These are phyloP conservation scores for Pseudorasbora parva DNA, from an alignment of 2,113 vertebrate genomes.

Conservation along the genomic window DNA sequence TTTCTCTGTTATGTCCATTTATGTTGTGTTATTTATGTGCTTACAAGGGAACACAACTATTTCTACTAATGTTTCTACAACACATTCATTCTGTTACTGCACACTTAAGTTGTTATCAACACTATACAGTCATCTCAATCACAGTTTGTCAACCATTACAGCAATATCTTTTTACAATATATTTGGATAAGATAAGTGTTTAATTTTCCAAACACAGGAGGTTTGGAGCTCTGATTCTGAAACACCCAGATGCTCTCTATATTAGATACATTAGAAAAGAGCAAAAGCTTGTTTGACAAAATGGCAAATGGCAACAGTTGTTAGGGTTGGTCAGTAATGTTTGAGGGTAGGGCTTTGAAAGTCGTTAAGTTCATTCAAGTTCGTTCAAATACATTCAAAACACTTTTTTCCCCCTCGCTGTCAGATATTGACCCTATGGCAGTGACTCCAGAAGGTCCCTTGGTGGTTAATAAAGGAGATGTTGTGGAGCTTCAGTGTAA, in stretches of 20 bases:
- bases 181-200: too few relatives aligned
- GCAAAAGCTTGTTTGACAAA: too few relatives aligned
- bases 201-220: too few relatives aligned
- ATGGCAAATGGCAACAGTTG: background rate
- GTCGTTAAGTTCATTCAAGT: background rate
- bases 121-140: background rate
- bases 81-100: background rate
- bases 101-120: background rate
- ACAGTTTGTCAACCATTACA: too few relatives aligned
- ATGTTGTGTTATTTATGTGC: too few relatives aligned
- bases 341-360: background rate
- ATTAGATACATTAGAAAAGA: too few relatives aligned
- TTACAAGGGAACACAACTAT: background rate
- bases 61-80: background rate
- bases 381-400: background rate
- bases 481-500: conserved; percentile 73
- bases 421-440: conserved; percentile 81
- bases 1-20: too few relatives aligned
- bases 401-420: background rate
- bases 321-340: background rate
- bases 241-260: too few relatives aligned
- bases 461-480: conserved; percentile 63
- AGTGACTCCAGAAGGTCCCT: conserved; percentile 60
- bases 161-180: too few relatives aligned
- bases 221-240: too few relatives aligned